These are phyloP conservation scores for Drosophila bifasciata DNA, from an alignment of 1,140 invertebrate genomes.

Conservation along the genomic window DNA sequence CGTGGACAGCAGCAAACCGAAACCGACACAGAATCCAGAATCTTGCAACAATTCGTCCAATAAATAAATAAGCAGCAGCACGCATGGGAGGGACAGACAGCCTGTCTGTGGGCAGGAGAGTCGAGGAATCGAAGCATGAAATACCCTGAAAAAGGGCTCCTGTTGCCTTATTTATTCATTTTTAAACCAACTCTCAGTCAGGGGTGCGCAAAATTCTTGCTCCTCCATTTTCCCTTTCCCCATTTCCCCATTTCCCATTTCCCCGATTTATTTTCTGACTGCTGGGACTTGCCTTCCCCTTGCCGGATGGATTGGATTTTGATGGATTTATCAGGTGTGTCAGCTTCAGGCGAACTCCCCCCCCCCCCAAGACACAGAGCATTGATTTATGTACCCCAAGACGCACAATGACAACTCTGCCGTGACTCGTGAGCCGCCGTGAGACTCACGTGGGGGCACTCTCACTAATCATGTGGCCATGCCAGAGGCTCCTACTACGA, in stretches of 20 bases:
- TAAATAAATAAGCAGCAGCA: conserved; percentile 50
- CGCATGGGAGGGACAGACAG: background rate
- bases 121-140: background rate
- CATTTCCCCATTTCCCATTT: background rate
- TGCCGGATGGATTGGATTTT: conserved; percentile 35
- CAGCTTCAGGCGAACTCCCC: too few relatives aligned
- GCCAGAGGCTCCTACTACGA: too few relatives aligned
- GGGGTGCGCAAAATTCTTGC: too few relatives aligned
- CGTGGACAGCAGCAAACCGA: conserved; percentile 38
- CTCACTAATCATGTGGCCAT: conserved; percentile 56
- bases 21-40: conserved; percentile 15
- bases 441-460: conserved; percentile 18
- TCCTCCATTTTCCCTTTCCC: conserved; percentile 3
- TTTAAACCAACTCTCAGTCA: too few relatives aligned
- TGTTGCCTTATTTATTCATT: too few relatives aligned
- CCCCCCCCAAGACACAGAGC: too few relatives aligned
- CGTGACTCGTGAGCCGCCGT: too few relatives aligned
- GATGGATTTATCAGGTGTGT: conserved; percentile 53
- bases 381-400: background rate
- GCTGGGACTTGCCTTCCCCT: conserved; percentile 16
- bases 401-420: conserved; percentile 2
- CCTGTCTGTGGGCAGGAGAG: background rate
- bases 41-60: conserved; percentile 35
- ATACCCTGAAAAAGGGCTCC: background rate
- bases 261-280: conserved; percentile 33